Conservation (phyloP, 2,113 vertebrate genomes). For the Chascanopsetta lugubris region DNA sequence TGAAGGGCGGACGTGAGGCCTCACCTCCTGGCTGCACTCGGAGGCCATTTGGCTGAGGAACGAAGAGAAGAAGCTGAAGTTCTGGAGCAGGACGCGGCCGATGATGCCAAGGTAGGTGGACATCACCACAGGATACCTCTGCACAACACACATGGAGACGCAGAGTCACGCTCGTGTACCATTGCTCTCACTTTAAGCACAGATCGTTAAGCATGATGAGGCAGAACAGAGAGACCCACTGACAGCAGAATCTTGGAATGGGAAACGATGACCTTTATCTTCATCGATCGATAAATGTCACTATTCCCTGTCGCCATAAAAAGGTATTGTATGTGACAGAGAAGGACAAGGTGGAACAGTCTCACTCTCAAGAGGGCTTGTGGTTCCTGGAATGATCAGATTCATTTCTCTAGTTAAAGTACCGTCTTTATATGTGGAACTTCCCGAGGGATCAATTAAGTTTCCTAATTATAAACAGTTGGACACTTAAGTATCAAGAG, state of each 20-base stretch:
- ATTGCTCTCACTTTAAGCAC: conserved; percentile 10
- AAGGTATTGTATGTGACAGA: conserved; percentile 4
- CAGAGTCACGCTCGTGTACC: neutral
- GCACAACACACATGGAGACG: conserved; percentile 28
- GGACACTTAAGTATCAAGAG: too few relatives aligned
- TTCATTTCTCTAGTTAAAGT: too few relatives aligned
- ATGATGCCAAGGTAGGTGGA: conserved; percentile 94
- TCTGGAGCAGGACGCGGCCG: conserved; percentile 93
- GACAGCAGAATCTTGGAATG: conserved; percentile 33
- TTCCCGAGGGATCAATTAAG: too few relatives aligned
- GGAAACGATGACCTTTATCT: conserved; percentile 29
- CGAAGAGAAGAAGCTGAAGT: conserved; percentile 91
- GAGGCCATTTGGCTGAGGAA: conserved; percentile 90
- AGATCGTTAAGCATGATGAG: conserved; percentile 23
- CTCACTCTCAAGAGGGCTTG: too few relatives aligned
- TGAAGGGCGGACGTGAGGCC: conserved; percentile 47
- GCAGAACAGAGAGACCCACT: neutral
- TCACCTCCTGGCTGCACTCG: conserved; percentile 92
- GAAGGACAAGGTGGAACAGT: conserved; percentile 23
- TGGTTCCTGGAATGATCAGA: too few relatives aligned
- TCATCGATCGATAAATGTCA: conserved; percentile 33
- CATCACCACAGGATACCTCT: conserved; percentile 97
- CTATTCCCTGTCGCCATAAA: neutral
- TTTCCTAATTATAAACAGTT: too few relatives aligned
- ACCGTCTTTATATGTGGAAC: too few relatives aligned